phyloP scores from a whole-genome alignment of 2,113 vertebrate species.

The Boleophthalmus pectinirostris region DNA sequence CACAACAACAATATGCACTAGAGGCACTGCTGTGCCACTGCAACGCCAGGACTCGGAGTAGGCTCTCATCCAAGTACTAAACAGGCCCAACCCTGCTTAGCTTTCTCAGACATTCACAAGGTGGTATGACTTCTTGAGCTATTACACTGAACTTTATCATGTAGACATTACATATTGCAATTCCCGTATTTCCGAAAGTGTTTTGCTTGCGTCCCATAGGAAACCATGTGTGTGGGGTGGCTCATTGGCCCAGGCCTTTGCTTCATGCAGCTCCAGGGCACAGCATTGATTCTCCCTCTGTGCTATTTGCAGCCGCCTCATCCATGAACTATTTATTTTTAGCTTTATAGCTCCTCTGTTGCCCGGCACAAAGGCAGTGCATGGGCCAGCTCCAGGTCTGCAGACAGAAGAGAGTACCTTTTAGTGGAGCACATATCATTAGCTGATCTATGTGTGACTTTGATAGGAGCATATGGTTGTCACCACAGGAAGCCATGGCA shows the following conservation, averaged over 20 bases:
- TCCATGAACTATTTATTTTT: conserved; percentile 70
- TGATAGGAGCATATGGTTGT: conserved; percentile 3
- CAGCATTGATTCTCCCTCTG: conserved; percentile 63
- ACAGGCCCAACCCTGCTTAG: no score
- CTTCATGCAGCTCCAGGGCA: conserved; percentile 46
- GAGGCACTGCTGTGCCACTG: no score
- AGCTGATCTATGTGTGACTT: conserved; percentile 5
- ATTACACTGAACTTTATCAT: not conserved
- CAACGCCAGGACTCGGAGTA: no score
- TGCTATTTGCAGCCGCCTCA: conserved; percentile 52
- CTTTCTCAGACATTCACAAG: not conserved
- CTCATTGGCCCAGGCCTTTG: conserved; percentile 34
- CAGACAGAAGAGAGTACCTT: conserved; percentile 14
- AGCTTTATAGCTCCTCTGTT: conserved; percentile 56
- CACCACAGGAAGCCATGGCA: not conserved
- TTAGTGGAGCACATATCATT: conserved; percentile 2
- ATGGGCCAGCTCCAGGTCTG: conserved; percentile 34
- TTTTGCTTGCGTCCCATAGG: conserved; percentile 14
- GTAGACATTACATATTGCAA: not conserved
- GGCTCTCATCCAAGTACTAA: no score
- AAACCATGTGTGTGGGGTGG: conserved; percentile 41
- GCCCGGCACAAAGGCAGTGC: conserved; percentile 45
- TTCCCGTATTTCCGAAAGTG: not conserved
- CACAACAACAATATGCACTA: no score
- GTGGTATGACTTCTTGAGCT: not conserved